phyloP scores from a whole-genome alignment of 2,888 invertebrate species.

The Synergus japonicus region DNA sequence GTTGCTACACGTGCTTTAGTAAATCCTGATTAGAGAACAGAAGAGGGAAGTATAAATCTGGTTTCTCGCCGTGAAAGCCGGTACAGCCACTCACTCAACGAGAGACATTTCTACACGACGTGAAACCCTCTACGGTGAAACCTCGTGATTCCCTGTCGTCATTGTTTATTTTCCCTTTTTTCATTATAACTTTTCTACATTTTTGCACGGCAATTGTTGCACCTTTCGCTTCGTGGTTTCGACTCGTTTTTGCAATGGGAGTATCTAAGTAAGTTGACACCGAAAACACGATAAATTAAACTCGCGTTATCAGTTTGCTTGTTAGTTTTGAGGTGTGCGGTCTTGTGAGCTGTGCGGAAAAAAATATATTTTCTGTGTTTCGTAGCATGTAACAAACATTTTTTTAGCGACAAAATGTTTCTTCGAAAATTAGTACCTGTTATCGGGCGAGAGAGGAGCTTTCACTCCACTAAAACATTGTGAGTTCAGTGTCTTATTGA shows the following conservation, averaged over 20 bases:
- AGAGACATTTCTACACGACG: background rate
- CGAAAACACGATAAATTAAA: background rate
- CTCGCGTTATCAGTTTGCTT: background rate
- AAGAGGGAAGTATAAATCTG: slow-evolving; percentile 9
- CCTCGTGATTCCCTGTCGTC: background rate
- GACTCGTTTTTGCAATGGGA: slow-evolving; percentile 25
- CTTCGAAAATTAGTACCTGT: slow-evolving; percentile 13
- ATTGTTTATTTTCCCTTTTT: slow-evolving; percentile 6
- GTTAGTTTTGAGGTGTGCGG: background rate
- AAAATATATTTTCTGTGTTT: background rate
- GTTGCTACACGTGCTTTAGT: slow-evolving; percentile 5
- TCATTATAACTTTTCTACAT: background rate
- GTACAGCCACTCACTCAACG: slow-evolving; percentile 12
- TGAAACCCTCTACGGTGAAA: slow-evolving; percentile 1
- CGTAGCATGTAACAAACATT: background rate
- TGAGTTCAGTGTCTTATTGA: slow-evolving; percentile 1
- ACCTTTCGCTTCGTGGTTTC: slow-evolving; percentile 24
- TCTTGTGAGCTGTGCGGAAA: background rate
- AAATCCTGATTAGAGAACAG: background rate
- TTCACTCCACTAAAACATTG: slow-evolving; percentile 21
- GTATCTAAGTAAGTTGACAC: slow-evolving; percentile 28
- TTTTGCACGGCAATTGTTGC: slow-evolving; percentile 12
- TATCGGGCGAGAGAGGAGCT: slow-evolving; percentile 12
- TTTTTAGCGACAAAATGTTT: background rate
- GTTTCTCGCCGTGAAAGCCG: slow-evolving; percentile 30